Conservation (phyloP, 1,140 invertebrate species). For the Drosophila guanche region DNA sequence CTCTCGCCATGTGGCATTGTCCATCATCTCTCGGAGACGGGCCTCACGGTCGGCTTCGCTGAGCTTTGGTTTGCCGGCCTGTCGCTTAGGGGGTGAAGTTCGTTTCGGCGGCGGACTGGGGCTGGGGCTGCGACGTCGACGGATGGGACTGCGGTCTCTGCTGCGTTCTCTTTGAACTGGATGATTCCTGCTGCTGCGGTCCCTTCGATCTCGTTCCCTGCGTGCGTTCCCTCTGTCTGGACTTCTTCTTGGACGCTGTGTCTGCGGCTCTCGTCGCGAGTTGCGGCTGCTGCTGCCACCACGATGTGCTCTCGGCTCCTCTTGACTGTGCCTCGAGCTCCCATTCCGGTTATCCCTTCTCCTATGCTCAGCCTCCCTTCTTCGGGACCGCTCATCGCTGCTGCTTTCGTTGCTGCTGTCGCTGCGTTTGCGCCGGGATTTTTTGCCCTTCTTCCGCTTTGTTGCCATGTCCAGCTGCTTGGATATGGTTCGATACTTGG, state of each 20-base stretch:
- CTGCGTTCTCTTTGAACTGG: constrained; percentile 55
- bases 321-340: constrained; percentile 10
- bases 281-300: constrained; percentile 29
- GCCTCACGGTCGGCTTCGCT: constrained; percentile 88
- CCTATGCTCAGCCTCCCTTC: neutral
- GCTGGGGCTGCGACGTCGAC: constrained; percentile 2
- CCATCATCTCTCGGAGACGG: constrained; percentile 91
- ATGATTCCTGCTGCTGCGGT: constrained; percentile 1
- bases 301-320: neutral
- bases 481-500: constrained; percentile 74
- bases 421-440: constrained; percentile 26
- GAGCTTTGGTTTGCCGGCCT: constrained; percentile 58
- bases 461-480: constrained; percentile 79
- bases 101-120: constrained; percentile 3
- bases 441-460: constrained; percentile 47
- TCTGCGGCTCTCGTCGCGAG: constrained; percentile 5
- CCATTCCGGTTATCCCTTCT: constrained; percentile 3
- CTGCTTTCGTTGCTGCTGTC: constrained; percentile 28
- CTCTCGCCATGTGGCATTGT: constrained; percentile 89
- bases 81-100: neutral
- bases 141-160: neutral
- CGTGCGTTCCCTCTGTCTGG: neutral
- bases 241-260: neutral
- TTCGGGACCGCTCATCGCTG: constrained; percentile 5
- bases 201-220: constrained; percentile 4